Evolutionary conservation across 2,888 invertebrate species (phyloP).

Genomic region (Trichopria drosophilae): DNA sequence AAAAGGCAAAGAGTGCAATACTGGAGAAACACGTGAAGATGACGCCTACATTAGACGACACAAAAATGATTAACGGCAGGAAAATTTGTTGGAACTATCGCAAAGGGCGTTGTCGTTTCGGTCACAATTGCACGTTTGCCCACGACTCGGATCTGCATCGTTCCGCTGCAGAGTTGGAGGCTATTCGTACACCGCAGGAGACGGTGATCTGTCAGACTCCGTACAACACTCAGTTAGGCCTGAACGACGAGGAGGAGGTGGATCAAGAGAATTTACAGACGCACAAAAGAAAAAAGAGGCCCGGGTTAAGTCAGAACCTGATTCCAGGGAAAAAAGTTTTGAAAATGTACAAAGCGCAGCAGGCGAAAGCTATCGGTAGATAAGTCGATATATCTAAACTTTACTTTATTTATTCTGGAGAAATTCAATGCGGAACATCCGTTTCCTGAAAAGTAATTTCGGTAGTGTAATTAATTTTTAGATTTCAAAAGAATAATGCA

Average conservation of each 20-base stretch:
- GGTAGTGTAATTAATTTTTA: too few relatives aligned
- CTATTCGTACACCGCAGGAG: slow-evolving; percentile 60
- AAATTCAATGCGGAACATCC: too few relatives aligned
- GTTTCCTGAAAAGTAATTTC: too few relatives aligned
- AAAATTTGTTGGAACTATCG: slow-evolving; percentile 93
- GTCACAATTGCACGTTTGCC: slow-evolving; percentile 88
- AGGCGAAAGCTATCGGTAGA: slow-evolving; percentile 58
- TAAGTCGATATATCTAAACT: too few relatives aligned
- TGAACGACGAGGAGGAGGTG: slow-evolving; percentile 57
- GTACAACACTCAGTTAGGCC: slow-evolving; percentile 41
- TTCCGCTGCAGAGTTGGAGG: slow-evolving; percentile 64
- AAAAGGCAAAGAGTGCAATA: slow-evolving; percentile 82
- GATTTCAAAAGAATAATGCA: too few relatives aligned
- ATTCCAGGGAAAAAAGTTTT: slow-evolving; percentile 85
- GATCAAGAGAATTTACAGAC: slow-evolving; percentile 61
- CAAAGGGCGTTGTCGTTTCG: slow-evolving; percentile 87
- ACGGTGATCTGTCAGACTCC: slow-evolving; percentile 56
- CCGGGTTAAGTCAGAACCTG: slow-evolving; percentile 76
- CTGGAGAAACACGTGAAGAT: slow-evolving; percentile 92
- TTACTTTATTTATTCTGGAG: too few relatives aligned
- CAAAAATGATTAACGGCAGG: slow-evolving; percentile 81
- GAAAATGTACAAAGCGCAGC: slow-evolving; percentile 73
- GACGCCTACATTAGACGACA: slow-evolving; percentile 70
- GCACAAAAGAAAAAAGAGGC: slow-evolving; percentile 68
- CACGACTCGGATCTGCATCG: slow-evolving; percentile 85